Percentiles rank a stretch among this genome's conserved stretches.
Evolutionary conservation across 2,888 invertebrate genomes (phyloP).

Genomic region (Chelonus formosanus): DNA sequence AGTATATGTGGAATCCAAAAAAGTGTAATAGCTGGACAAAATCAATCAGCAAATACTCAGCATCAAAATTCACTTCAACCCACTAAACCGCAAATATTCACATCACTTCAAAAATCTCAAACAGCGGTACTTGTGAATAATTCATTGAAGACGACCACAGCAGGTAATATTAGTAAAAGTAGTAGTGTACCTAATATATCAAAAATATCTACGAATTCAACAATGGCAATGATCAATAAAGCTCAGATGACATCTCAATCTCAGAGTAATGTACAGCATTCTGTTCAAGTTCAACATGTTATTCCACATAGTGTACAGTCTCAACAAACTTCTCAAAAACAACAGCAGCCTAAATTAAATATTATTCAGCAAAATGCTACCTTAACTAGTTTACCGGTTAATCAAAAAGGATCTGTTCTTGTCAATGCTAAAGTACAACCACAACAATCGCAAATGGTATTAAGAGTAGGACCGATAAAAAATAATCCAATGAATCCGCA

Average conservation of each 20-base stretch:
- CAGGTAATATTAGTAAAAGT: slow-evolving; percentile 50
- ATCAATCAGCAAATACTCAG: slow-evolving; percentile 23
- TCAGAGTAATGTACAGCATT: slow-evolving; percentile 11
- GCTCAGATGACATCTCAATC: slow-evolving; percentile 19
- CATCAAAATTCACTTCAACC: slow-evolving; percentile 32
- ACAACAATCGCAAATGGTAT: slow-evolving; percentile 51
- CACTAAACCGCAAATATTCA: slow-evolving; percentile 40
- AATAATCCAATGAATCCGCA: slow-evolving; percentile 45
- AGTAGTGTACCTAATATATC: slow-evolving; percentile 55
- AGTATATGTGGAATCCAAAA: slow-evolving; percentile 48
- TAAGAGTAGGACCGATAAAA: slow-evolving; percentile 53
- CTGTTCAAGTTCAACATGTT: slow-evolving; percentile 22
- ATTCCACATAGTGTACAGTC: slow-evolving; percentile 21
- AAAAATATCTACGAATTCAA: slow-evolving; percentile 41
- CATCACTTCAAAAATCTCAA: slow-evolving; percentile 47
- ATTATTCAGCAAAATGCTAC: slow-evolving; percentile 22
- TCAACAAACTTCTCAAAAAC: slow-evolving; percentile 29
- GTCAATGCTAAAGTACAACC: slow-evolving; percentile 32
- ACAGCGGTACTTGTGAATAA: slow-evolving; percentile 40
- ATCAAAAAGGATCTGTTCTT: slow-evolving; percentile 20
- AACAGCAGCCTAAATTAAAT: slow-evolving; percentile 39
- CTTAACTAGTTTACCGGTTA: slow-evolving; percentile 18
- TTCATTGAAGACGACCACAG: slow-evolving; percentile 24
- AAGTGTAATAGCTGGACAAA: neutral
- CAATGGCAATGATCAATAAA: slow-evolving; percentile 14